These are phyloP conservation scores for Cheilosia vernalis DNA, from an alignment of 2,888 invertebrate species.

Conservation along the genomic window DNA sequence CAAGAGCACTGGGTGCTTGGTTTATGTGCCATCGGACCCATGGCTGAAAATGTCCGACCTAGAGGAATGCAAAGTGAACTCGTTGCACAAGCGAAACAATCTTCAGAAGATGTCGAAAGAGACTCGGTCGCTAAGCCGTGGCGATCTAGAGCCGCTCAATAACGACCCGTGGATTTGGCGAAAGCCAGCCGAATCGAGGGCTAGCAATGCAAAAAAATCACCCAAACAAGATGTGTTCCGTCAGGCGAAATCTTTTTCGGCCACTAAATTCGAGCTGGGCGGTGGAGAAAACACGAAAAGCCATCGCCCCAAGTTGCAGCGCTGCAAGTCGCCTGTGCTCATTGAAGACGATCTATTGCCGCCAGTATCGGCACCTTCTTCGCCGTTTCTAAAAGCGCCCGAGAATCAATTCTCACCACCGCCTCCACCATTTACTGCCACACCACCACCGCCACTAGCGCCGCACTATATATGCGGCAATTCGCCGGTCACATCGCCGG, in stretches of 20 bases:
- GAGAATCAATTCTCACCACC: constrained; percentile 77
- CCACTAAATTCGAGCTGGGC: constrained; percentile 77
- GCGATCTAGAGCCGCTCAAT: constrained; percentile 64
- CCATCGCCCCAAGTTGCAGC: constrained; percentile 78
- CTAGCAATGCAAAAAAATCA: constrained; percentile 64
- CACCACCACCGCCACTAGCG: constrained; percentile 60
- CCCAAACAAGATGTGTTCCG: constrained; percentile 77
- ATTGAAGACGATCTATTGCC: constrained; percentile 76
- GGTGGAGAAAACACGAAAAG: constrained; percentile 63
- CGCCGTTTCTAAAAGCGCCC: constrained; percentile 78
- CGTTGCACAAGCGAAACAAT: constrained; percentile 64
- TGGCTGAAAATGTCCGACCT: constrained; percentile 81
- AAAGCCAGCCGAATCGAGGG: constrained; percentile 61
- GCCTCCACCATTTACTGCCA: constrained; percentile 71
- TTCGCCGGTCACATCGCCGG: constrained; percentile 67
- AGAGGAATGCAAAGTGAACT: constrained; percentile 66
- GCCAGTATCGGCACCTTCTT: constrained; percentile 79
- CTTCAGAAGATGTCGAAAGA: constrained; percentile 73
- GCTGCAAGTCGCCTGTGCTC: constrained; percentile 77
- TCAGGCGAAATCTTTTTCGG: constrained; percentile 79
- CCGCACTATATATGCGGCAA: constrained; percentile 72
- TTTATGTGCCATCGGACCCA: constrained; percentile 82
- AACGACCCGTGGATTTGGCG: constrained; percentile 81
- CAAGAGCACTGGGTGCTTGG: constrained; percentile 81
- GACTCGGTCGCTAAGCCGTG: constrained; percentile 75